Conservation (phyloP, 2,797 vertebrate genomes). For the Pipistrellus pipistrellus region DNA sequence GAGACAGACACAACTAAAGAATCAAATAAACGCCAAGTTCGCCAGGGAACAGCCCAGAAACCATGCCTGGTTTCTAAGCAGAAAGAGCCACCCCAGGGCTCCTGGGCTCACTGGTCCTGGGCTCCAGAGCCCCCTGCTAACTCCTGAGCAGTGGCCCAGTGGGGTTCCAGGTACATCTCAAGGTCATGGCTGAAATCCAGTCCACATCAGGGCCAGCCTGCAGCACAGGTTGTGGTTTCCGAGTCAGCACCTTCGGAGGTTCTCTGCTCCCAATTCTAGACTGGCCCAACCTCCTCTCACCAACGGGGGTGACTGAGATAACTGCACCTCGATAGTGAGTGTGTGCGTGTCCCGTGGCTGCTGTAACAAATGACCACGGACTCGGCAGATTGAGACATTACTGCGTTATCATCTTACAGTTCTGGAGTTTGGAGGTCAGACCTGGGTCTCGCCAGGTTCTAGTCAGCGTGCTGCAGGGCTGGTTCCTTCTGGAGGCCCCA, state of each 20-base stretch:
- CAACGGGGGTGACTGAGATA: too few species aligned
- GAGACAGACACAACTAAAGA: not conserved
- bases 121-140: not conserved
- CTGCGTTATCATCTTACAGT: not conserved
- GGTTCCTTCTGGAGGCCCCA: not conserved
- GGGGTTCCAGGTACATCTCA: fast-evolving
- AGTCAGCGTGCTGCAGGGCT: not conserved
- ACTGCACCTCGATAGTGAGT: not conserved
- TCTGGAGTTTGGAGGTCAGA: not conserved
- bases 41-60: too few species aligned
- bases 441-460: not conserved
- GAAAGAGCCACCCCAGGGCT: not conserved
- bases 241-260: not conserved
- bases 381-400: not conserved
- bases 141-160: fast-evolving
- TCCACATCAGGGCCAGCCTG: not conserved
- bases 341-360: not conserved
- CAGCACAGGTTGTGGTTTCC: too few species aligned
- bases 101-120: not conserved
- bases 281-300: not conserved
- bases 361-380: not conserved
- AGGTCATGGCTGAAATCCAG: not conserved
- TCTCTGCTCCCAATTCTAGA: not conserved
- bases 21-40: not conserved
- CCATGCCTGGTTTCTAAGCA: not conserved